A percentile compares a stretch with the other conserved stretches of the same genome.
Conservation (phyloP, 1,140 invertebrate species). For the Lasioglossum albipes region DNA sequence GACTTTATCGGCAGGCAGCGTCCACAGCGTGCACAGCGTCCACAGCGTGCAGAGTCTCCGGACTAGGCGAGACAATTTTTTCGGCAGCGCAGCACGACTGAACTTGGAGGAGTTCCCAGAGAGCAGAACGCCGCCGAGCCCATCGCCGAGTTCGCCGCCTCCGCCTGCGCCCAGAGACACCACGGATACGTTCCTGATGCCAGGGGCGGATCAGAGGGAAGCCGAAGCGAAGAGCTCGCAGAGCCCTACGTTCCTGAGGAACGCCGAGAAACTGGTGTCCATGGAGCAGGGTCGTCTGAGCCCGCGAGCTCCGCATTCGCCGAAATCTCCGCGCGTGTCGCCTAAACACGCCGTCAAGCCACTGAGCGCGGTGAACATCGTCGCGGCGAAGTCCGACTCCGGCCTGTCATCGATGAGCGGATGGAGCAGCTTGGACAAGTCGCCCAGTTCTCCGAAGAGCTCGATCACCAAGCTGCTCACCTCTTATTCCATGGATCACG, state of each 20-base stretch:
- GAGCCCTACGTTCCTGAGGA: conserved; percentile 78
- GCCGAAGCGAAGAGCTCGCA: conserved; percentile 72
- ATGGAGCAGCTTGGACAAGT: conserved; percentile 91
- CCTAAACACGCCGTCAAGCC: conserved; percentile 86
- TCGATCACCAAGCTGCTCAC: conserved; percentile 73
- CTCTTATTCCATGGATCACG: conserved; percentile 73
- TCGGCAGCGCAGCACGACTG: conserved; percentile 78
- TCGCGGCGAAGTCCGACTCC: conserved; percentile 89
- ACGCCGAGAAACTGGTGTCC: conserved; percentile 68
- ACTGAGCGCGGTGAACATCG: conserved; percentile 81
- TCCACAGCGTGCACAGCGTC: conserved; percentile 73
- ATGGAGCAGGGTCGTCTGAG: conserved; percentile 82
- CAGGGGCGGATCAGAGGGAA: conserved; percentile 68
- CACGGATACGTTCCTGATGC: conserved; percentile 78
- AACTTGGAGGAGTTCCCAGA: conserved; percentile 81
- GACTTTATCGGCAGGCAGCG: conserved; percentile 81
- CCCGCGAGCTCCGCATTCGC: conserved; percentile 84
- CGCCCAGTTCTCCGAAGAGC: conserved; percentile 86
- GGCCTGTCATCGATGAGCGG: conserved; percentile 92
- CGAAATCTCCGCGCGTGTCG: conserved; percentile 87
- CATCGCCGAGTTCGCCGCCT: conserved; percentile 86
- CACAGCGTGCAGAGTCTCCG: conserved; percentile 81
- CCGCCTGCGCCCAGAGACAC: conserved; percentile 87
- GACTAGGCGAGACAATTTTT: conserved; percentile 84
- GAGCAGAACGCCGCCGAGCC: conserved; percentile 78